These are phyloP conservation scores for Drepana falcataria DNA, from an alignment of 2,888 invertebrate species.

Conservation along the genomic window DNA sequence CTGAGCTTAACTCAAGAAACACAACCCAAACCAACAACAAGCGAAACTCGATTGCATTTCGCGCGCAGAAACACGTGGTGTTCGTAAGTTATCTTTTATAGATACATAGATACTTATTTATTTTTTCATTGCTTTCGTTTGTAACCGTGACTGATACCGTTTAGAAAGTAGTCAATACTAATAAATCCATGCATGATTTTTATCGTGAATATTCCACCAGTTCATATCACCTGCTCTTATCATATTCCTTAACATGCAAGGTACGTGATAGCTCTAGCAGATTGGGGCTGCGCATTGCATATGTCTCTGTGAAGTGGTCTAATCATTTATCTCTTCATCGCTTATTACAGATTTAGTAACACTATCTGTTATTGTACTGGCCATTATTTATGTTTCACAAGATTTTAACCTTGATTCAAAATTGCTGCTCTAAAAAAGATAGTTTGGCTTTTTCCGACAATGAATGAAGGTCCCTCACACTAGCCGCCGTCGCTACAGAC, in stretches of 20 bases:
- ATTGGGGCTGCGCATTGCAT: constrained; percentile 22
- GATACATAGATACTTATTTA: constrained; percentile 1
- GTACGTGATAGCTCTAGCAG: constrained; percentile 35
- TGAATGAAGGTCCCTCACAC: constrained; percentile 15
- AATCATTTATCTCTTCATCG: constrained; percentile 24
- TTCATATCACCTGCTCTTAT: constrained; percentile 44
- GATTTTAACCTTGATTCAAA: constrained; percentile 16
- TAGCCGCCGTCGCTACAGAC: constrained; percentile 13
- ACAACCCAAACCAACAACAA: constrained; percentile 41
- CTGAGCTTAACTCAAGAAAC: constrained; percentile 55
- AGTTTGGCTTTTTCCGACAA: constrained; percentile 12
- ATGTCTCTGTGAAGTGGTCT: constrained; percentile 5
- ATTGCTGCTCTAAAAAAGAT: constrained; percentile 15
- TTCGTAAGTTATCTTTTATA: constrained; percentile 56
- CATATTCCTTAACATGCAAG: constrained; percentile 22
- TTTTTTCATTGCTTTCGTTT: neutral
- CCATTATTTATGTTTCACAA: constrained; percentile 3
- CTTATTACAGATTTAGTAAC: constrained; percentile 8
- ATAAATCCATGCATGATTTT: constrained; percentile 4
- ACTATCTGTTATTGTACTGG: constrained; percentile 6
- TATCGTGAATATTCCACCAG: constrained; percentile 32
- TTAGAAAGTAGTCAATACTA: neutral
- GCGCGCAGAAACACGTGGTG: constrained; percentile 76
- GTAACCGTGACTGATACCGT: neutral
- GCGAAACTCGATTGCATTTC: constrained; percentile 48